Evolutionary conservation across 2,113 vertebrate species (phyloP).

Genomic region (Ovis aries): ARS-UI_Ramb_v3.0 NC_056066.1:75675501-75676000

Average conservation of each 20-base stretch:
- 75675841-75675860: background rate
- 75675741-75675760: background rate
- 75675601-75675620: background rate
- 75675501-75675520: background rate
- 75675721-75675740: background rate
- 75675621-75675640: background rate
- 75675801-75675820: background rate
- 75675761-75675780: background rate
- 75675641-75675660: background rate
- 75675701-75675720: background rate
- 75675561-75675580: background rate
- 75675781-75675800: background rate
- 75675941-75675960: background rate
- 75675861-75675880: background rate
- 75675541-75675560: background rate
- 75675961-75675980: background rate
- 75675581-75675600: background rate
- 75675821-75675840: background rate
- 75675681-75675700: background rate
- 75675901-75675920: background rate
- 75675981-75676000: background rate
- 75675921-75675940: background rate
- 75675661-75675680: fast-evolving
- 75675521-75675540: background rate
- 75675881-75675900: background rate